phyloP scores from a whole-genome alignment of 2,888 invertebrate species.

The Spodoptera exigua region DNA sequence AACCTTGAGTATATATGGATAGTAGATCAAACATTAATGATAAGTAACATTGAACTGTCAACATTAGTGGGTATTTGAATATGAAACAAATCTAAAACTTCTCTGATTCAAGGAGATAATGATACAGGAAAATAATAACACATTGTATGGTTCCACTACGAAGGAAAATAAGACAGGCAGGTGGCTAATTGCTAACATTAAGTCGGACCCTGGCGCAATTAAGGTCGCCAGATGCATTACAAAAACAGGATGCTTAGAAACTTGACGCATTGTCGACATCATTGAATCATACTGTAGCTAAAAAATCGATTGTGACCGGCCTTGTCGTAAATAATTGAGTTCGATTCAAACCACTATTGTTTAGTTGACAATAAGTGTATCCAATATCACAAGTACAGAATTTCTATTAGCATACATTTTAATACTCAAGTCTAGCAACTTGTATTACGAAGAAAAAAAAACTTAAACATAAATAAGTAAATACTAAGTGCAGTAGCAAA shows the following conservation, averaged over 20 bases:
- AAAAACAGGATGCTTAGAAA: constrained; percentile 70
- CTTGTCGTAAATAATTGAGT: constrained; percentile 59
- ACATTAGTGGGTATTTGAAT: constrained; percentile 29
- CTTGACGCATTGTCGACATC: constrained; percentile 57
- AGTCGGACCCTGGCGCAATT: constrained; percentile 56
- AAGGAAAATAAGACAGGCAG: constrained; percentile 60
- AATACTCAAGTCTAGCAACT: background rate
- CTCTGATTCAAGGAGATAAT: constrained; percentile 50
- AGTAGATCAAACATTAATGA: constrained; percentile 13
- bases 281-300: constrained; percentile 53
- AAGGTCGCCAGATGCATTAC: constrained; percentile 57
- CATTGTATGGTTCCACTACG: constrained; percentile 20
- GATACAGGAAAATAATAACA: constrained; percentile 53
- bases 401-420: constrained; percentile 38
- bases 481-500: constrained; percentile 43
- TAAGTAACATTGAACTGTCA: constrained; percentile 39
- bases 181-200: constrained; percentile 61
- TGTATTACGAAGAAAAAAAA: constrained; percentile 9
- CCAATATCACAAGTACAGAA: constrained; percentile 28
- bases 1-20: constrained; percentile 24
- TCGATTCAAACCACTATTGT: constrained; percentile 59
- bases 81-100: constrained; percentile 24
- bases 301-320: constrained; percentile 63
- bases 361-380: constrained; percentile 52
- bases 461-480: constrained; percentile 6